Base-by-base conservation (phyloP, 1,140 invertebrate species). In the Habropoda laboriosa region DNA sequence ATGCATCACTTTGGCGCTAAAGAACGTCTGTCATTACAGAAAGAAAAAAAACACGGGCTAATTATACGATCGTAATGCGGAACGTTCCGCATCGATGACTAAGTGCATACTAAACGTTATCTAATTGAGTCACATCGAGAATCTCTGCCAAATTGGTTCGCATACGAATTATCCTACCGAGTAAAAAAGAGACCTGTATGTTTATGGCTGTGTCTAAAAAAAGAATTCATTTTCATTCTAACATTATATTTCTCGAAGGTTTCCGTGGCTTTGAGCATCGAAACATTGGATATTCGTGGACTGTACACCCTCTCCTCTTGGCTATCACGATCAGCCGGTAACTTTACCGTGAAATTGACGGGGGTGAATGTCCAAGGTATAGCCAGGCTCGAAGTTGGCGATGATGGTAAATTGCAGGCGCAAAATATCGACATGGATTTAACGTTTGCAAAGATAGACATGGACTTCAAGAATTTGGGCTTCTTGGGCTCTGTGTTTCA, bases 401-500 rank as follows among this genome's bases (percentile, higher is more conserved):
- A 94, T 38, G 95, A 96, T 82, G 97, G 97, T 2, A 95, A 95
- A 87, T 90, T 98, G 13, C 94, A 96, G 89, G 96, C 96, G 1
- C 94, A 97, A 85, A 94, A 96, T 57, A 97, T 97, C 53, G 94
- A 94, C 27, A 96, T 97, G 93, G 96, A 98, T 86, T 94, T 98
- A 32, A 95, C 94, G 0, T 97, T 97, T 81, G 93, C 93, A n/a
- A 95, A 95, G 35, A 97, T 98, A 68, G 92, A 94, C 18, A 95
- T 97, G 93, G 95, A 97, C 85, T 97, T 98, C 82, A 94, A 97
- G 89, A 97, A 97, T 89, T 93, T 97, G 0, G 96, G 96, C 5
- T 95, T 97, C 67, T 91, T 97, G 42, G 96, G 95, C 0, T 93
- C 94, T 27, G 93, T 97, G 73, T 95, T 97, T 77, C 96, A 97